phyloP scores from a whole-genome alignment of 2,797 vertebrate species.

The Xiphorhynchus erythropygius region DNA sequence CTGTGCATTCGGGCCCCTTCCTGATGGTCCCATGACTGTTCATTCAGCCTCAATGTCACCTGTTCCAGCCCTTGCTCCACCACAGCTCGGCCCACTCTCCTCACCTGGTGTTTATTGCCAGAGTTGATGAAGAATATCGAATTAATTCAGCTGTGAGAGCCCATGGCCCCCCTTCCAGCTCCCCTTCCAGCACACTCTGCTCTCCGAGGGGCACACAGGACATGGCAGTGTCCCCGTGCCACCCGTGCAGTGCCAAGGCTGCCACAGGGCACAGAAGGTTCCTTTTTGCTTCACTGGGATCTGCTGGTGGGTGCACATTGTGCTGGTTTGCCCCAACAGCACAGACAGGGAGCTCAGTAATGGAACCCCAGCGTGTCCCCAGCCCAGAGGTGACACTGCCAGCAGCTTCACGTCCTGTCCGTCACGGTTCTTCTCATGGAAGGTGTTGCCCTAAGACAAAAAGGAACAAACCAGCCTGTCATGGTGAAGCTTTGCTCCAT shows the following conservation, averaged over 20 bases:
- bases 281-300: fast-evolving
- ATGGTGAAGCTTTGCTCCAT: background rate
- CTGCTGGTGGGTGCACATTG: background rate
- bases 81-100: background rate
- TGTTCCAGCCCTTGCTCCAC: background rate
- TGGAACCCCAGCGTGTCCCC: background rate
- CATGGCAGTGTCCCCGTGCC: fast-evolving
- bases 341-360: background rate
- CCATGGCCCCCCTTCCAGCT: fast-evolving
- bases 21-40: background rate
- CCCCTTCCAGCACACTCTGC: background rate
- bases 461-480: background rate
- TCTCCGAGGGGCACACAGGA: background rate
- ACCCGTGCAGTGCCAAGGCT: background rate
- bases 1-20: background rate
- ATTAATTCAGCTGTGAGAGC: background rate
- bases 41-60: background rate
- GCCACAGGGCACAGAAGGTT: background rate
- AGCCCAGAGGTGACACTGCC: background rate
- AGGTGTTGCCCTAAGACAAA: background rate
- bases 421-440: fast-evolving
- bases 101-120: fast-evolving
- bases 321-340: background rate
- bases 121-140: background rate
- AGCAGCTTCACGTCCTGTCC: background rate